Conservation (phyloP, 2,797 vertebrate genomes). For the Enteromius argenteus region DNA sequence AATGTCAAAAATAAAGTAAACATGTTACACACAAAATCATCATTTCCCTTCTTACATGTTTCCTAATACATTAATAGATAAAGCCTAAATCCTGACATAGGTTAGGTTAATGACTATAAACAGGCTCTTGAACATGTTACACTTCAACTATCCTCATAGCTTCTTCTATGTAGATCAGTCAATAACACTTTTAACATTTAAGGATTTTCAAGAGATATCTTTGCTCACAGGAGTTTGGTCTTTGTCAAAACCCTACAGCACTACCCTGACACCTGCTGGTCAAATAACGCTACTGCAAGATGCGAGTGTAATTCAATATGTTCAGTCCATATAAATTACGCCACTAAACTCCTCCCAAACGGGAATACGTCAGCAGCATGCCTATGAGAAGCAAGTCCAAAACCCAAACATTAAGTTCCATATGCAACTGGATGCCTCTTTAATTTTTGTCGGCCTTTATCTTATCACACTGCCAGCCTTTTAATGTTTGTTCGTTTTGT, state of each 20-base stretch:
- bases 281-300: neutral
- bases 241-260: neutral
- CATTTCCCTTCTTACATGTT: neutral
- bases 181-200: neutral
- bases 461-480: neutral
- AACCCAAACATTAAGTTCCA: neutral
- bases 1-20: neutral
- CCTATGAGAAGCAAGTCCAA: neutral
- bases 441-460: neutral
- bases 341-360: neutral
- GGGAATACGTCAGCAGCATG: neutral
- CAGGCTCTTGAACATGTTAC: neutral
- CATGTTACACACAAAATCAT: neutral
- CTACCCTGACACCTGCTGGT: slow-evolving; percentile 14
- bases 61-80: neutral
- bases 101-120: neutral
- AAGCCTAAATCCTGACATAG: neutral
- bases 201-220: no score
- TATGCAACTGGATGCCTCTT: no score
- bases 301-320: neutral
- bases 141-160: neutral
- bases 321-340: neutral
- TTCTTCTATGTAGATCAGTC: neutral
- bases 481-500: neutral
- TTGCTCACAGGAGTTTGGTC: neutral